Conservation (phyloP, 2,113 vertebrate species). For the Cyprinodon brontotheroides region DNA sequence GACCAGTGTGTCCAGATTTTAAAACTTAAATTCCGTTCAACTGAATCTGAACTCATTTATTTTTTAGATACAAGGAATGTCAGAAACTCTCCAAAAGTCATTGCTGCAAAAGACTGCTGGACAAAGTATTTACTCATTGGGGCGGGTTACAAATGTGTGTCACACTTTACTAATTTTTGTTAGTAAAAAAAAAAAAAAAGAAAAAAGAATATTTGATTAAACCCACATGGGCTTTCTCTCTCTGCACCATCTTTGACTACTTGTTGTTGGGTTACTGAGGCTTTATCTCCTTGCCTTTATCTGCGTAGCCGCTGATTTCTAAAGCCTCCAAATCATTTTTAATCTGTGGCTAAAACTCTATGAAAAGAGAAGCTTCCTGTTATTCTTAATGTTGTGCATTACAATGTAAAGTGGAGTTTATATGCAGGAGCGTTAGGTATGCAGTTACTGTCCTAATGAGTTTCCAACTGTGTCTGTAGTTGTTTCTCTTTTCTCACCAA, state of each 20-base stretch:
- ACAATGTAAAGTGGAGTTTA: not conserved
- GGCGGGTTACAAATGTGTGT: not conserved
- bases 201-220: too few relatives aligned
- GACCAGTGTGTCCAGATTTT: too few relatives aligned
- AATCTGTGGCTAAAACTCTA: constrained; percentile 18
- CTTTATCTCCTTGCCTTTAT: not conserved
- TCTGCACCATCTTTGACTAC: not conserved
- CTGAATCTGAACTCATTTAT: not conserved
- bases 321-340: constrained; percentile 23
- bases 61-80: not conserved
- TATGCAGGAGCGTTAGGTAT: not conserved
- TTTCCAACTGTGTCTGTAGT: not conserved
- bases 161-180: not conserved
- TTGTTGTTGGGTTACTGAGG: not conserved
- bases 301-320: not conserved
- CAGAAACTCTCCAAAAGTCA: not conserved
- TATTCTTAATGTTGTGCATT: constrained; percentile 24
- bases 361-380: constrained; percentile 30
- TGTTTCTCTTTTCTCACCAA: not conserved
- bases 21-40: not conserved
- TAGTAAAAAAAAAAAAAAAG: not conserved
- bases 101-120: not conserved
- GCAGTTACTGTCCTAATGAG: not conserved
- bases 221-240: not conserved
- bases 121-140: not conserved